These are phyloP conservation scores for Pyrgilauda ruficollis DNA, from an alignment of 2,113 vertebrate species.

Conservation along the genomic window DNA sequence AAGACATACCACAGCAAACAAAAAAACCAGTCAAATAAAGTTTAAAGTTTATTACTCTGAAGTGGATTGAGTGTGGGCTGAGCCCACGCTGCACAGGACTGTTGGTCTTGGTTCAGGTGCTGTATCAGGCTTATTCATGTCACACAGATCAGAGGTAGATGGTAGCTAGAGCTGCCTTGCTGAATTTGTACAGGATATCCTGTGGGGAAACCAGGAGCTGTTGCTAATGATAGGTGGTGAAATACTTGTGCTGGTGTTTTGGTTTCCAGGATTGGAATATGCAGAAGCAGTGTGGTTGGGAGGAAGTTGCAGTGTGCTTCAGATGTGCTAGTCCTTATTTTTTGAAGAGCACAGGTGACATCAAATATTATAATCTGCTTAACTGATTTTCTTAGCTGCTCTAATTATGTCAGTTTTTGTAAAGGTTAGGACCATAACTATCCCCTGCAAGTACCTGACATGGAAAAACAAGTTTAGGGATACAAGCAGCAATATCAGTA, in stretches of 20 bases:
- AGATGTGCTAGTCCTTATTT: background rate
- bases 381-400: background rate
- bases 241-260: background rate
- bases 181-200: background rate
- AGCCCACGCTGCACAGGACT: fast-evolving
- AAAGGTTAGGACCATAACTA: background rate
- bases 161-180: background rate
- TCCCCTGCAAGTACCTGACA: background rate
- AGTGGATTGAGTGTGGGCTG: background rate
- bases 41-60: background rate
- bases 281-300: background rate
- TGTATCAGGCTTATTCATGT: background rate
- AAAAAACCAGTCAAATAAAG: background rate
- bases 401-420: background rate
- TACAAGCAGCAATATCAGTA: background rate
- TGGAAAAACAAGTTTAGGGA: background rate
- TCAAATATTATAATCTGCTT: background rate
- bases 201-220: background rate
- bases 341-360: background rate
- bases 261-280: background rate
- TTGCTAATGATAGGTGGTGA: background rate
- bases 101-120: background rate
- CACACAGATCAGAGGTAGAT: background rate
- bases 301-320: background rate
- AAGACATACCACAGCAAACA: background rate